phyloP scores from a whole-genome alignment of 2,113 vertebrate genomes.

The Ciconia maguari region DNA sequence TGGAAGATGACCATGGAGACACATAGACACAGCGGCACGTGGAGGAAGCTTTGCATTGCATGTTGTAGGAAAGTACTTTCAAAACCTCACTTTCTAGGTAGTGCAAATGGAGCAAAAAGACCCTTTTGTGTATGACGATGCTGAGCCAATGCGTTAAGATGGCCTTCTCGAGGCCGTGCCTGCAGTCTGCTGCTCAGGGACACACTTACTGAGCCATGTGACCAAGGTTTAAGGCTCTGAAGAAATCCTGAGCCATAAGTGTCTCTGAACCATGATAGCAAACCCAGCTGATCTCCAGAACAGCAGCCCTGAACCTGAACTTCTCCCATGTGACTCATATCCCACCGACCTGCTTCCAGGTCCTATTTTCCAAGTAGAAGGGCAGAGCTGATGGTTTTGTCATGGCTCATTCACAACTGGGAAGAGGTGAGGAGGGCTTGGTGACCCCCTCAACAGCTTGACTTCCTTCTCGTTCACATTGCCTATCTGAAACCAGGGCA shows the following conservation, averaged over 20 bases:
- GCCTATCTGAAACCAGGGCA: background rate
- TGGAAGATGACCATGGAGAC: background rate
- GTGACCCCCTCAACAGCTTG: background rate
- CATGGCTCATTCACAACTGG: background rate
- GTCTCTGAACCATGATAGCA: background rate
- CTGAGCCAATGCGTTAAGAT: background rate
- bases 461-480: background rate
- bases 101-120: background rate
- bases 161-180: background rate
- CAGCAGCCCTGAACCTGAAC: background rate
- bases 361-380: background rate
- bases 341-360: background rate
- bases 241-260: background rate
- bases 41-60: background rate
- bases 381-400: background rate
- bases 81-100: accelerated
- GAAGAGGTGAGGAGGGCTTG: background rate
- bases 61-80: background rate
- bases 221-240: background rate
- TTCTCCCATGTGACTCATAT: background rate
- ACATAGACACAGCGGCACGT: background rate
- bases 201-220: background rate
- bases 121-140: background rate
- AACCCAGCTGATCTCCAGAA: background rate
- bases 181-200: background rate